A percentile compares a stretch with the other conserved stretches of the same genome.
These are phyloP conservation scores for Lepus europaeus DNA, from an alignment of 2,113 vertebrate genomes.

Conservation along the genomic window DNA sequence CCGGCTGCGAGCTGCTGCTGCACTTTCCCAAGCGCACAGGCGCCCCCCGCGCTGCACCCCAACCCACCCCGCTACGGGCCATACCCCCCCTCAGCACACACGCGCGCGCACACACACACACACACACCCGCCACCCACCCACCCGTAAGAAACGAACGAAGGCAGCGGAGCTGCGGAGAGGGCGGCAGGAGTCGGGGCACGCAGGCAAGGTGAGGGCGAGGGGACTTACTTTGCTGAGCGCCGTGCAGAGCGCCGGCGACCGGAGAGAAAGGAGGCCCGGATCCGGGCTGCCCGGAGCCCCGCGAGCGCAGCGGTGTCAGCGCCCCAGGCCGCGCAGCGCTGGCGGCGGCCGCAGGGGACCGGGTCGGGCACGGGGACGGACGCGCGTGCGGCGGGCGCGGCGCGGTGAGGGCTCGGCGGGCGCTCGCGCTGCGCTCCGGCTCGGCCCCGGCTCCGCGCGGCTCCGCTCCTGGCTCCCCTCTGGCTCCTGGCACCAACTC, in stretches of 20 bases:
- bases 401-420: constrained; percentile 1
- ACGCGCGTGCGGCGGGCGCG: constrained; percentile 67
- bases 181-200: background rate
- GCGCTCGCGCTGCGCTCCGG: constrained; percentile 69
- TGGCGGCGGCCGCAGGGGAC: constrained; percentile 43
- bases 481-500: constrained; percentile 87
- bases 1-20: constrained; percentile 13
- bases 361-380: background rate
- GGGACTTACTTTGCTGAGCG: constrained; percentile 78
- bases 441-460: constrained; percentile 73
- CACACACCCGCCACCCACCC: background rate
- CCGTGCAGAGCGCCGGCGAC: constrained; percentile 61
- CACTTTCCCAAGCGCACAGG: constrained; percentile 72
- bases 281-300: constrained; percentile 31
- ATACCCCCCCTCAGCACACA: too few relatives aligned
- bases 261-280: constrained; percentile 73
- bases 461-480: constrained; percentile 81
- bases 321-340: background rate
- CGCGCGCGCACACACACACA: too few relatives aligned
- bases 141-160: background rate
- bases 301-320: constrained; percentile 64
- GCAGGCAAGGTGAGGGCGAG: constrained; percentile 46
- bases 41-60: constrained; percentile 34
- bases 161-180: background rate
- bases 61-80: background rate